A percentile compares a stretch with the other conserved stretches of the same genome.
Evolutionary conservation across 2,797 vertebrate species (phyloP).

Genomic region (Pelochelys cantorii): DNA sequence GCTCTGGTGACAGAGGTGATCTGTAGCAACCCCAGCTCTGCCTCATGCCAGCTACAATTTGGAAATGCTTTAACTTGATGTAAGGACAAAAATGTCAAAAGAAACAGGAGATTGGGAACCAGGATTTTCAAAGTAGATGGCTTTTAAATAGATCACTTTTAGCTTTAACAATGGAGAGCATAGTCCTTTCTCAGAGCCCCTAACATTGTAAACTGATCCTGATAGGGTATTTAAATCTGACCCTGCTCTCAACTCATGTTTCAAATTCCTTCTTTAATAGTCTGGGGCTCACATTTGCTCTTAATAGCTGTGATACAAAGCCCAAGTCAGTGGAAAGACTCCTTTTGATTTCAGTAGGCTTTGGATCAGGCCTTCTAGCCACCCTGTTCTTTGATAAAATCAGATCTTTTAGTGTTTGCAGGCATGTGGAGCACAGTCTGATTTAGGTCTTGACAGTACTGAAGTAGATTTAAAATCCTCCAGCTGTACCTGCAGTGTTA

Average conservation of each 20-base stretch:
- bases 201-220: slow-evolving; percentile 55
- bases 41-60: background rate
- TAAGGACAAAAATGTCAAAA: background rate
- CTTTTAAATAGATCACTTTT: slow-evolving; percentile 32
- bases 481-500: background rate
- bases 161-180: background rate
- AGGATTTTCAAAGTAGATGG: slow-evolving; percentile 3
- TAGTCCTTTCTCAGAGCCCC: background rate
- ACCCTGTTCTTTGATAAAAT: background rate
- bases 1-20: accelerated
- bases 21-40: background rate
- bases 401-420: background rate
- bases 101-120: background rate
- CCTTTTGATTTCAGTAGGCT: background rate
- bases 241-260: slow-evolving; percentile 54
- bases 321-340: background rate
- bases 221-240: slow-evolving; percentile 56
- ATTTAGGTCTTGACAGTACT: background rate
- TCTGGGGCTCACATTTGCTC: background rate
- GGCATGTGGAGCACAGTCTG: accelerated
- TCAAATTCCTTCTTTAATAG: slow-evolving; percentile 19
- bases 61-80: background rate
- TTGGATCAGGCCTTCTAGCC: background rate
- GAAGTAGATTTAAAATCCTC: background rate
- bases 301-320: background rate